Conservation (phyloP, 1,140 invertebrate genomes). For the Scaptomyza montana region DNA sequence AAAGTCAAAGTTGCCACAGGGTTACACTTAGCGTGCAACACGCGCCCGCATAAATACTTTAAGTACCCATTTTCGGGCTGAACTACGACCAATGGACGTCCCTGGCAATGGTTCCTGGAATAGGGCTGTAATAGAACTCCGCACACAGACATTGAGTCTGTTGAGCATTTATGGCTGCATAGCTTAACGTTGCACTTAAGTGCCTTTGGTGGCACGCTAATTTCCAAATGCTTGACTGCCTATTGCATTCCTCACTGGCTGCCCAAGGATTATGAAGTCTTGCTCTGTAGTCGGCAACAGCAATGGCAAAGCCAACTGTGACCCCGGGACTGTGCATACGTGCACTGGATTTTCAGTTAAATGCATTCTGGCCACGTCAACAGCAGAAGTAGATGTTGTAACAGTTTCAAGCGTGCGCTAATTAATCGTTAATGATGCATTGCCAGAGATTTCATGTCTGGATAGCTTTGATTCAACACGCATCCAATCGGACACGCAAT, state of each 20-base stretch:
- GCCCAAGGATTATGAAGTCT: conserved; percentile 56
- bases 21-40: conserved; percentile 70
- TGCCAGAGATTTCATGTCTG: conserved; percentile 61
- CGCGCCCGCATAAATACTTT: conserved; percentile 60
- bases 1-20: conserved; percentile 28
- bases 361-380: conserved; percentile 25
- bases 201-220: conserved; percentile 61
- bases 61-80: conserved; percentile 50
- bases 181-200: conserved; percentile 57
- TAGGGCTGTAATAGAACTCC: conserved; percentile 1
- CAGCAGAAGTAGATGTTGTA: conserved; percentile 2
- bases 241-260: conserved; percentile 36
- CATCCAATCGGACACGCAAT: conserved; percentile 65
- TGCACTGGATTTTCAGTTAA: conserved; percentile 32
- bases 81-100: conserved; percentile 1
- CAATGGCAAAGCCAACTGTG: neutral
- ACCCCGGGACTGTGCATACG: conserved; percentile 4
- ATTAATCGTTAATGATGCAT: conserved; percentile 78
- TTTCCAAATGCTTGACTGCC: conserved; percentile 54
- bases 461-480: conserved; percentile 54
- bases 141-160: neutral
- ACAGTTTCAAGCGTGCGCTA: conserved; percentile 51
- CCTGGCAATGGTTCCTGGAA: conserved; percentile 10
- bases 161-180: conserved; percentile 46
- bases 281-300: conserved; percentile 4